Evolutionary conservation across 2,888 invertebrate genomes (phyloP).

Genomic region (Selenia dentaria): DNA sequence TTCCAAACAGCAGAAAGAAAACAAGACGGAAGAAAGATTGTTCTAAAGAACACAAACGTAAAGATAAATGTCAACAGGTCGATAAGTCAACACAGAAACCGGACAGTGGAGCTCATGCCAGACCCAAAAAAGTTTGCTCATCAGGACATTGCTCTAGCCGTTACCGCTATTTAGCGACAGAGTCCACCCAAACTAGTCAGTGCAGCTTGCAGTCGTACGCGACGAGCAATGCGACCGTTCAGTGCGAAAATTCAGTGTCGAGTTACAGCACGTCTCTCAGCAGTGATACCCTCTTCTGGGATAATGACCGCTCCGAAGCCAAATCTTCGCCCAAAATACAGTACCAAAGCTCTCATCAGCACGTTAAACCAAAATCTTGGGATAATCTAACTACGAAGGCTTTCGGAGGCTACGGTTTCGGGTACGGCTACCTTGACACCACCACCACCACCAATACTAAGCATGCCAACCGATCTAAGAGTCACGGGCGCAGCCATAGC

Average conservation of each 20-base stretch:
- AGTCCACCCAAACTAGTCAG: slow-evolving; percentile 89
- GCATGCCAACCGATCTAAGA: slow-evolving; percentile 69
- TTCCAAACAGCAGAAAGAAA: slow-evolving; percentile 86
- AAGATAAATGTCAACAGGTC: slow-evolving; percentile 84
- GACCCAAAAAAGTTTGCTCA: slow-evolving; percentile 71
- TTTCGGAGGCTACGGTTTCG: slow-evolving; percentile 94
- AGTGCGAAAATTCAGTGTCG: slow-evolving; percentile 89
- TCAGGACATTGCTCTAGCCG: slow-evolving; percentile 70
- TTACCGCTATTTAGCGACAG: slow-evolving; percentile 87
- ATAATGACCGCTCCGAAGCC: slow-evolving; percentile 79
- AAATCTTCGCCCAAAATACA: slow-evolving; percentile 76
- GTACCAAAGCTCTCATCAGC: slow-evolving; percentile 74
- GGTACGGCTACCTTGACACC: slow-evolving; percentile 93
- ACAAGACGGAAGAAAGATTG: slow-evolving; percentile 83
- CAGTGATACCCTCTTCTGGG: slow-evolving; percentile 95
- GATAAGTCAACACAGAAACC: slow-evolving; percentile 76
- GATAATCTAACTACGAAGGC: slow-evolving; percentile 94
- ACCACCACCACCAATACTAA: slow-evolving; percentile 62
- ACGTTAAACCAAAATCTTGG: slow-evolving; percentile 94
- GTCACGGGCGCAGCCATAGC: slow-evolving; percentile 82
- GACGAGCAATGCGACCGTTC: slow-evolving; percentile 88
- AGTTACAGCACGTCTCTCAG: slow-evolving; percentile 94
- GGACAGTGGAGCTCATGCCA: slow-evolving; percentile 73
- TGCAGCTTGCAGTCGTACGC: slow-evolving; percentile 94
- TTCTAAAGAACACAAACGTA: slow-evolving; percentile 86